These are phyloP conservation scores for Drosophila longiperda DNA, from an alignment of 2,888 invertebrate genomes.

Conservation along the genomic window DNA sequence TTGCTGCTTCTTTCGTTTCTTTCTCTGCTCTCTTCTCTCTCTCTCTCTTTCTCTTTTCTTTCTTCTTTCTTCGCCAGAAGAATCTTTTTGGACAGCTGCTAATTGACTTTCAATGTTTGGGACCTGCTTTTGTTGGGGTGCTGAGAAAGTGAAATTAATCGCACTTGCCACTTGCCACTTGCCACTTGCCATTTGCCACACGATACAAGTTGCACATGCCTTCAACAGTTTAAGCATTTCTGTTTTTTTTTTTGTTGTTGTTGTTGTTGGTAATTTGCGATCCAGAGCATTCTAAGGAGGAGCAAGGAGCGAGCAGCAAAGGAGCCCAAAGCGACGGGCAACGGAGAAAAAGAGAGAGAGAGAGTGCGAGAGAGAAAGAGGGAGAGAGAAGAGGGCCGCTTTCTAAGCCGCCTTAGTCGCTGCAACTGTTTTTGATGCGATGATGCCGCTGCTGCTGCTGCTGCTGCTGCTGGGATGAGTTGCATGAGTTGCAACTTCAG, in stretches of 20 bases:
- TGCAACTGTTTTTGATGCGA: conserved; percentile 22
- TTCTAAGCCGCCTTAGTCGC: conserved; percentile 62
- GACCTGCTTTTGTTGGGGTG: conserved; percentile 25
- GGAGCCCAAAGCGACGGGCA: neutral
- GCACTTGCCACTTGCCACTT: conserved; percentile 34
- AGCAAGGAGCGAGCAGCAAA: neutral
- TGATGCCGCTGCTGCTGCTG: conserved; percentile 26
- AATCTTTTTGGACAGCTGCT: conserved; percentile 70
- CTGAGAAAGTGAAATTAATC: conserved; percentile 78
- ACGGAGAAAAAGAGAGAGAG: neutral
- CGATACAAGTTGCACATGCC: conserved; percentile 1
- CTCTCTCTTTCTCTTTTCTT: neutral
- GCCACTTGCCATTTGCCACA: conserved; percentile 23
- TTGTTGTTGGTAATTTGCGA: conserved; percentile 19
- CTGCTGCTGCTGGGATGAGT: conserved; percentile 50
- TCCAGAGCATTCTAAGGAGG: conserved; percentile 50
- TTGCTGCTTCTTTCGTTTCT: conserved; percentile 14
- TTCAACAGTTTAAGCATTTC: neutral
- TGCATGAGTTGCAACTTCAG: conserved; percentile 65
- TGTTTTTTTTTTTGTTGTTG: neutral
- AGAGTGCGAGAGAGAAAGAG: too few relatives aligned
- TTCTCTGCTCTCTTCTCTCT: too few relatives aligned
- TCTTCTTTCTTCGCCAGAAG: conserved; percentile 37
- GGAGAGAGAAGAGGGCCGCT: conserved; percentile 39
- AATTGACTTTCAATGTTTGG: conserved; percentile 77